Evolutionary conservation across 2,797 vertebrate genomes (phyloP), one percentile per base, ranked within the genome.

Genomic region (Pseudotriccus pelzelni): DNA sequence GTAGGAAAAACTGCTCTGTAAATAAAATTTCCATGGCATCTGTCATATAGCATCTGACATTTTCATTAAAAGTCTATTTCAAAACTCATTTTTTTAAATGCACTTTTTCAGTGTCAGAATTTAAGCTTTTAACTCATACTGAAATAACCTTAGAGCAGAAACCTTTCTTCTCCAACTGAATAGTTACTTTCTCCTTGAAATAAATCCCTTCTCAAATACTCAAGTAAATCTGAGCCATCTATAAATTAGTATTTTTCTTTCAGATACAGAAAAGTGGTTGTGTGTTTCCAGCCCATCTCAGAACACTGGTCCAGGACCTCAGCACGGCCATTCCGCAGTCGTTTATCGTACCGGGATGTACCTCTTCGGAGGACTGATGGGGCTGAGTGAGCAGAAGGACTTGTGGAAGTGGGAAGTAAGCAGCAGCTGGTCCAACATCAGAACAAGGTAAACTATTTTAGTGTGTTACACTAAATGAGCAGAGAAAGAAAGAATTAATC

Each of bases 311-410:
- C 98, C 99, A 0, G 99, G 99, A 4, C 98, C 98, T 50, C 98
- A 98, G 72, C 98, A 99, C 10, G 97, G 98, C 56, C 98, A 99
- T 96, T 98, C 98, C 1, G 98, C 98, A 14, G 91, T 97, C 58
- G 94, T 97, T 84, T 95, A 98, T 91, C 96, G 84, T 43, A 94
- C 96, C 12, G 97, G 95, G 91, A 98, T 99, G 99, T 99, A 98
- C 93, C 96, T 99, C 93, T 99, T 98, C 0, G 98, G 98, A 59
- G 99, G 99, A 11, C 82, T 99, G 94, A 97, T 98, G 91, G 98
- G 98, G 36, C 93, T 99, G 70, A 96, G 88, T 14, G 99, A 99
- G 95, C 98, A 99, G 97, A 98, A 97, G 58, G 99, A 99, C 97
- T 97, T 99, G 90, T 99, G 99, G 99, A 98, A 83, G 85, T 99